Evolutionary conservation across 2,113 vertebrate genomes (phyloP), one percentile per base, ranked within the genome.

Genomic region (Crotalus helleri): DNA sequence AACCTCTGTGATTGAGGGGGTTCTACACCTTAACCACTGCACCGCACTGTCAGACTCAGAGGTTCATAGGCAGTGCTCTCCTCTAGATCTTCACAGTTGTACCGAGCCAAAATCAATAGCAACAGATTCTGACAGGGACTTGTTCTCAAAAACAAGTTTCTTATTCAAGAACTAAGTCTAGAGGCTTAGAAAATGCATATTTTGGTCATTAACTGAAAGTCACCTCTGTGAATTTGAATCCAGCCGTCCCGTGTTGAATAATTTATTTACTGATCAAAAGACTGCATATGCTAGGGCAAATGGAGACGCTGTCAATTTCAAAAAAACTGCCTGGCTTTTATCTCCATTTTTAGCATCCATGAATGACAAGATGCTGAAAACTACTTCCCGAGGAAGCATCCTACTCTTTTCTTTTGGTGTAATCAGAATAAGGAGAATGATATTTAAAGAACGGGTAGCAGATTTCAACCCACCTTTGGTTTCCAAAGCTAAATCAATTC

Each of bases 391-490:
- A 85, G 46, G 13, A 81, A 44, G 4, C 86, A 33, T 19, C 86
- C 54, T 21, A 5, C 46, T 87, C 24, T 29, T n/a, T n/a, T 69
- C 39, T 24, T 6, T 3, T 1, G 19, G 26, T 57, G 39, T 24
- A 74, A 64, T 51, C 69, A 81, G 17, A 91, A 58, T 26, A 91
- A 89, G 5, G 46, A 85, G 12, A 54, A 15, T 51, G 85, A 24
- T 1, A 2, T 46, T 94, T 95, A 85, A 89, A 85, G 93, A 24
- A 93, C 2, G 89, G n/a, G 89, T 13, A 94, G 90, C 23, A 91
- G 39, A 33, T 74, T 88, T 24, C 21, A 92, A 86, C 64, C 87
- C 29, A 39, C 9, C 3, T 90, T 91, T 93, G 89, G 58, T 87
- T 94, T 88, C 94, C 53, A 24, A 51, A 92, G 88, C 74, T 46